A percentile compares a stretch with the other conserved stretches of the same genome.
phyloP scores from a whole-genome alignment of 1,140 invertebrate species.

The Palaemon carinicauda region DNA sequence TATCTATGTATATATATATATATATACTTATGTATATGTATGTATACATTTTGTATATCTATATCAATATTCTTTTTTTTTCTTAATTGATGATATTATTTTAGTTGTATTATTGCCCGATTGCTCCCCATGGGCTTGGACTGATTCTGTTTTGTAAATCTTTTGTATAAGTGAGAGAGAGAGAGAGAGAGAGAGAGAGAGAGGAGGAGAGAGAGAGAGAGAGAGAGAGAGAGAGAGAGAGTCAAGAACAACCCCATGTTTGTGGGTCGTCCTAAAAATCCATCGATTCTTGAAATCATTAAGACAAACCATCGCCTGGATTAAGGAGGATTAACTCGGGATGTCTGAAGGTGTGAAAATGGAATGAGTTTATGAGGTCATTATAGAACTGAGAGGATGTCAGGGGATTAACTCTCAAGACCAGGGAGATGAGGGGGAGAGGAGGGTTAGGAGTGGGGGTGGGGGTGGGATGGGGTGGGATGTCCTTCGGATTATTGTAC shows the following conservation, averaged over 20 bases:
- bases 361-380: background rate
- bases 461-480: background rate
- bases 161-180: no score
- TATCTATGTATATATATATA: background rate
- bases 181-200: no score
- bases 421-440: background rate
- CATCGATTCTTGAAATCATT: no score
- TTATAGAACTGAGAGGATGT: background rate
- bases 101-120: no score
- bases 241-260: background rate
- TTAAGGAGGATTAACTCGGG: background rate
- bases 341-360: constrained; percentile 5
- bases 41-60: background rate
- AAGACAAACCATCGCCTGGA: no score
- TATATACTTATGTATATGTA: background rate
- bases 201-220: background rate
- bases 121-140: no score
- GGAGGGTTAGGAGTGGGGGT: background rate
- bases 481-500: background rate
- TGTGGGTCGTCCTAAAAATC: no score
- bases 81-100: no score
- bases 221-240: background rate
- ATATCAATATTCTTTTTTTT: no score
- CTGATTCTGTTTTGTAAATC: no score
- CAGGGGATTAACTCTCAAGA: background rate